phyloP scores from a whole-genome alignment of 2,797 vertebrate species.

The Anguilla megastoma region DNA sequence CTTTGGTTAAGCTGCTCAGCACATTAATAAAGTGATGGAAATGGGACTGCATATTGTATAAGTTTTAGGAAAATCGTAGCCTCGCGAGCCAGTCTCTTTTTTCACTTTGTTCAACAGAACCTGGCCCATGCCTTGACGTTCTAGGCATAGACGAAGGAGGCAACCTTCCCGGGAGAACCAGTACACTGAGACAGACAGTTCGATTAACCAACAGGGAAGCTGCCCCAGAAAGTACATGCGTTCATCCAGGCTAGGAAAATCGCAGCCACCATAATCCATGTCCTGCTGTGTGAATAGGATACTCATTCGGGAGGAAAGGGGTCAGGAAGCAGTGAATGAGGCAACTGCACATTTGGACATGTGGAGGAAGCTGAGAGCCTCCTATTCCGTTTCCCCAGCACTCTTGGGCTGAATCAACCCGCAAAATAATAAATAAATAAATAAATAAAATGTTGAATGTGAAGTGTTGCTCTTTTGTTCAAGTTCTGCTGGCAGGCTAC shows the following conservation, averaged over 20 bases:
- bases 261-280: not conserved
- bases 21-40: not conserved
- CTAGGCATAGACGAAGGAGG: too few species aligned
- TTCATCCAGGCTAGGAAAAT: too few species aligned
- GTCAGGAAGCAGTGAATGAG: not conserved
- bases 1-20: not conserved
- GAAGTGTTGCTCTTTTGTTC: constrained; percentile 9
- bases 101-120: too few species aligned
- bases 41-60: not conserved
- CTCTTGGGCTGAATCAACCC: not conserved
- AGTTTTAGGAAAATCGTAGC: not conserved
- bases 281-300: not conserved
- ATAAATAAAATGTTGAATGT: not conserved
- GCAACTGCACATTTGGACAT: not conserved
- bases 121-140: too few species aligned
- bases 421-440: not conserved
- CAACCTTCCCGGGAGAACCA: too few species aligned
- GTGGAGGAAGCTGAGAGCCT: not conserved
- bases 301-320: not conserved
- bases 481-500: constrained; percentile 5
- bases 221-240: too few species aligned
- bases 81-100: too few species aligned
- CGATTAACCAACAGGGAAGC: too few species aligned
- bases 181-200: too few species aligned
- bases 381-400: not conserved